phyloP scores from a whole-genome alignment of 2,113 vertebrate genomes.

The Gallinago undulata region DNA sequence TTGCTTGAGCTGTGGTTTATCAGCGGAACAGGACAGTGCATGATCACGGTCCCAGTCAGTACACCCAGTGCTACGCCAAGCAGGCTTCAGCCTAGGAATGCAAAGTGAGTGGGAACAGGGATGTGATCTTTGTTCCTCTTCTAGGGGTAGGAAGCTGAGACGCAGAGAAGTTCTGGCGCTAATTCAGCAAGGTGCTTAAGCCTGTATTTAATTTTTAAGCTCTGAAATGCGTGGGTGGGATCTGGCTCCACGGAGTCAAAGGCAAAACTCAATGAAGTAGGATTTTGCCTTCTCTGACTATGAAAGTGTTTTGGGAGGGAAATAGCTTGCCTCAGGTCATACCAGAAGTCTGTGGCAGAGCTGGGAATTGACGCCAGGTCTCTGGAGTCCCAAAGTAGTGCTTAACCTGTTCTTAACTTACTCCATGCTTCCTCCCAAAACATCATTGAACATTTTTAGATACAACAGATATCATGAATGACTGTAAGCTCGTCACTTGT shows the following conservation, averaged over 20 bases:
- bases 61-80: neutral
- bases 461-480: neutral
- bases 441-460: neutral
- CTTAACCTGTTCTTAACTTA: constrained; percentile 17
- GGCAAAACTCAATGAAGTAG: constrained; percentile 47
- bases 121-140: constrained; percentile 37
- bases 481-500: neutral
- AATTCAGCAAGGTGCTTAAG: constrained; percentile 29
- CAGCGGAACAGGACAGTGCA: neutral
- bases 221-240: constrained; percentile 35
- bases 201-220: constrained; percentile 24
- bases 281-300: constrained; percentile 16
- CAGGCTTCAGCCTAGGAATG: neutral
- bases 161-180: neutral
- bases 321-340: constrained; percentile 40
- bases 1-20: neutral
- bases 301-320: constrained; percentile 29
- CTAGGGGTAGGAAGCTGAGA: constrained; percentile 30
- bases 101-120: constrained; percentile 6
- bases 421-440: neutral
- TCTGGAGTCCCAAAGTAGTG: neutral
- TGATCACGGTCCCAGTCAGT: neutral
- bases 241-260: constrained; percentile 49
- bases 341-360: neutral
- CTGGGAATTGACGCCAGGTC: neutral